Evolutionary conservation across 2,113 vertebrate species (phyloP).

Genomic region (Spermophilus dauricus): DNA sequence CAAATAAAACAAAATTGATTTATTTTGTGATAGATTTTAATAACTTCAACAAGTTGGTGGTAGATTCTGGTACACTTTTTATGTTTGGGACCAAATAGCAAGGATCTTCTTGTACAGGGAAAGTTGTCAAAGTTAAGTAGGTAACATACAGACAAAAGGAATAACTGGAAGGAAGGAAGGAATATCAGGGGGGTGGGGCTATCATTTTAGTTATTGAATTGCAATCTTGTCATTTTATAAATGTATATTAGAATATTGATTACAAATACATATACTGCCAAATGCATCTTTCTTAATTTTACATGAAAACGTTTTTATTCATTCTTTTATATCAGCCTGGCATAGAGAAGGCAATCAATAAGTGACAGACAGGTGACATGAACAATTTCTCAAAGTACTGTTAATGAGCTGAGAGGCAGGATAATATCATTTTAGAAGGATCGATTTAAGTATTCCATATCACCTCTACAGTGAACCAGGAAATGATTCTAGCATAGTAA

Average conservation of each 20-base stretch:
- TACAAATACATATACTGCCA: neutral
- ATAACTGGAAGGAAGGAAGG: neutral
- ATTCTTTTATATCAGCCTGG: neutral
- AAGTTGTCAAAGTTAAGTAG: neutral
- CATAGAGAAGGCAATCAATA: neutral
- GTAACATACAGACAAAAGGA: neutral
- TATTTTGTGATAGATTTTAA: neutral
- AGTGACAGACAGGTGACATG: neutral
- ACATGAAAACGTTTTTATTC: neutral
- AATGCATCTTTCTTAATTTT: neutral
- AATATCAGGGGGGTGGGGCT: neutral
- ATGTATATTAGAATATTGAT: neutral
- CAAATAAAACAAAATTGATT: neutral
- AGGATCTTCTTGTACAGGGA: accelerated
- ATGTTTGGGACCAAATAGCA: neutral
- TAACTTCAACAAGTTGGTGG: neutral
- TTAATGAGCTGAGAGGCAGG: neutral
- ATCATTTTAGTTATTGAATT: neutral
- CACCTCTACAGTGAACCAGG: neutral
- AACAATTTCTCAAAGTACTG: neutral
- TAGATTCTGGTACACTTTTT: neutral
- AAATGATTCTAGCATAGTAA: neutral
- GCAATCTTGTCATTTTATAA: neutral
- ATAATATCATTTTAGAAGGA: neutral
- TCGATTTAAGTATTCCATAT: neutral